Evolutionary conservation across 2,113 vertebrate species (phyloP).

Genomic region (Sorex araneus): DNA sequence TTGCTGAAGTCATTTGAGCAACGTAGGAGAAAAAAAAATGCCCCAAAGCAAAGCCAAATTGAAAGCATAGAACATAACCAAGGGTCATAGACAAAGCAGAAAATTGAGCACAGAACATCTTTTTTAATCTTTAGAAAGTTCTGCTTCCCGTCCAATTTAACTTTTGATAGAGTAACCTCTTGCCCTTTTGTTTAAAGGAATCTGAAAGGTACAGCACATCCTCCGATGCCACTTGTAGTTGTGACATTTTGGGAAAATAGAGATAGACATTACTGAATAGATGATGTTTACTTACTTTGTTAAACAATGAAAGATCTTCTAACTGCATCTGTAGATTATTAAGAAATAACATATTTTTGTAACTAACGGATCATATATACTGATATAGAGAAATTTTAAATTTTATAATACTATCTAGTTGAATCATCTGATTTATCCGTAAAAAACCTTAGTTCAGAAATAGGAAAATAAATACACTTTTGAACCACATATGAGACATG

Average conservation of each 20-base stretch:
- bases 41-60: neutral
- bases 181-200: neutral
- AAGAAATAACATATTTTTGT: neutral
- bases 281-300: neutral
- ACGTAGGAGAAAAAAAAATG: neutral
- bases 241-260: neutral
- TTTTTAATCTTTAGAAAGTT: neutral
- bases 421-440: too few relatives aligned
- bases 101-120: neutral
- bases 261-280: neutral
- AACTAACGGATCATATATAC: neutral
- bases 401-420: too few relatives aligned
- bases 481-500: too few relatives aligned
- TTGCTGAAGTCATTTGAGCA: neutral
- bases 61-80: neutral
- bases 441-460: too few relatives aligned
- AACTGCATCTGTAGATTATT: neutral
- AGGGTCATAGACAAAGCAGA: neutral
- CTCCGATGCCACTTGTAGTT: neutral
- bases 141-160: neutral
- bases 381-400: neutral
- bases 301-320: conserved; percentile 34
- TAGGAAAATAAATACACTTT: too few relatives aligned
- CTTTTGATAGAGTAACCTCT: neutral
- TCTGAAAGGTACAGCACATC: neutral